Evolutionary conservation across 2,113 vertebrate species (phyloP).

Genomic region (Budorcas taxicolor): DNA sequence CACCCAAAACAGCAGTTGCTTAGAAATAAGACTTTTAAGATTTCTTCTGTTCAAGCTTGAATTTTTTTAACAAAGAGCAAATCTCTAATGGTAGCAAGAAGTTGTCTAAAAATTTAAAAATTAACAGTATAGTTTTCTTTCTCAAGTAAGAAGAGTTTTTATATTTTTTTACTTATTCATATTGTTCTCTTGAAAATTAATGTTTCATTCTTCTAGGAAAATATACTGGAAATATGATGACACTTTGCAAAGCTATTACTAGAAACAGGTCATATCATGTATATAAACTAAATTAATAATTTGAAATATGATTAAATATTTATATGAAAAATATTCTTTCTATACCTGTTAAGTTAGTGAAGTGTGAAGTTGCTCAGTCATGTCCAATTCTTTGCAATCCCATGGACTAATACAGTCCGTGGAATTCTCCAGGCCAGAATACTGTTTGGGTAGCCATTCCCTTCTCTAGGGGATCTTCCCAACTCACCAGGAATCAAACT

Average conservation of each 20-base stretch:
- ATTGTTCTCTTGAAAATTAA: not conserved
- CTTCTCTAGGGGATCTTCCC: not conserved
- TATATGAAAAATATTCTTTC: not conserved
- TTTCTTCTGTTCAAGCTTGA: conserved; percentile 27
- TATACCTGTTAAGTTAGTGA: not conserved
- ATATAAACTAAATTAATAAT: not conserved
- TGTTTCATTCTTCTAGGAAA: not conserved
- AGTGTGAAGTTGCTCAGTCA: not conserved
- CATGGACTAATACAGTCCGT: not conserved
- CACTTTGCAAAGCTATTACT: not conserved
- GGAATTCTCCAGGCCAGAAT: not conserved
- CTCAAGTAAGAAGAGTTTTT: not conserved
- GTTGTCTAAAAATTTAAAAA: conserved; percentile 47
- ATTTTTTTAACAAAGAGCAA: conserved; percentile 50
- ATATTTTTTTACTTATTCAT: not conserved
- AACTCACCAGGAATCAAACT: not conserved
- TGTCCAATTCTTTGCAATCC: not conserved
- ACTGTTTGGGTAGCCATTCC: not conserved
- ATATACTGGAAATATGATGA: not conserved
- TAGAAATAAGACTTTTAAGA: not conserved
- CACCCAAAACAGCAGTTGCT: conserved; percentile 66
- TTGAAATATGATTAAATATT: not conserved
- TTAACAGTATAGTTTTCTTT: conserved; percentile 38
- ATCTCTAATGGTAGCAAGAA: conserved; percentile 37
- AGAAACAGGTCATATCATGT: not conserved